Evolutionary conservation across 92 coral and sea anemone species (phyloP).

Genomic region (Metridium senile): DNA sequence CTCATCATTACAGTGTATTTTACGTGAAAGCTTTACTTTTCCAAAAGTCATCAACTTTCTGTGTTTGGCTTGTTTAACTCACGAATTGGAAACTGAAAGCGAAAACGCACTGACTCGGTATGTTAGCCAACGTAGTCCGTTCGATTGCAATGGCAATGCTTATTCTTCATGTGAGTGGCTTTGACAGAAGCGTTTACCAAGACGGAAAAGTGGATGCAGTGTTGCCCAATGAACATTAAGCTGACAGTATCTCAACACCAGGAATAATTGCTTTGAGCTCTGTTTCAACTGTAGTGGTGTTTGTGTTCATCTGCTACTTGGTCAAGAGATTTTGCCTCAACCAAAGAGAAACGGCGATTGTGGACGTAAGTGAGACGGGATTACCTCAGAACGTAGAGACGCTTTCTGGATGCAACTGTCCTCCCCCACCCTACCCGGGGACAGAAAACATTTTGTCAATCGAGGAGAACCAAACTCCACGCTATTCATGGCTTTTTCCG

Average conservation of each 20-base stretch:
- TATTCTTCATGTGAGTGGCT: constrained; percentile 3
- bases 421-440: not conserved
- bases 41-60: not conserved
- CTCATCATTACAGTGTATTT: too few species aligned
- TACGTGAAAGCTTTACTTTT: not conserved
- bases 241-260: not conserved
- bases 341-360: not conserved
- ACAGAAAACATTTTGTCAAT: not conserved
- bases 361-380: not conserved
- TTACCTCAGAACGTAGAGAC: not conserved
- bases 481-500: not conserved
- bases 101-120: constrained; percentile 2
- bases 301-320: not conserved
- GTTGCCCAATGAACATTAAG: not conserved
- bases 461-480: not conserved
- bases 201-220: not conserved
- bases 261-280: constrained; percentile 8
- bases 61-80: too few species aligned
- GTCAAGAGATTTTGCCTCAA: constrained; percentile 15
- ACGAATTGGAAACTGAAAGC: not conserved
- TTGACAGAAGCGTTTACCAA: not conserved
- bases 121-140: not conserved
- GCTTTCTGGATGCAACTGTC: not conserved
- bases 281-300: not conserved
- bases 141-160: not conserved